phyloP scores from a whole-genome alignment of 2,888 invertebrate species.

The Unio pictorum region DNA sequence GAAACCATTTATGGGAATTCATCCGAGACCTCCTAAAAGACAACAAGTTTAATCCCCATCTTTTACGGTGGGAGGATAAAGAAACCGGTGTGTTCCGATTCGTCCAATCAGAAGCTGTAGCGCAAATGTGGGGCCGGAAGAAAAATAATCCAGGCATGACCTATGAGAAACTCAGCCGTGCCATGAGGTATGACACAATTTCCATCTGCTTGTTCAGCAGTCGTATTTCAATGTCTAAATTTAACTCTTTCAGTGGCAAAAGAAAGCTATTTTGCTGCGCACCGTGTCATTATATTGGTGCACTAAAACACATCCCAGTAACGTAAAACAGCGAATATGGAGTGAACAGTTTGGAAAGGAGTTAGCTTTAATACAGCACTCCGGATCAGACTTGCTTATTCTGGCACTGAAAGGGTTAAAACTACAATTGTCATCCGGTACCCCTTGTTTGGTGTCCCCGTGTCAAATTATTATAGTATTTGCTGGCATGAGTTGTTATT shows the following conservation, averaged over 20 bases:
- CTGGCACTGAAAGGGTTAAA: too few species aligned
- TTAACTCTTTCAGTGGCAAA: too few species aligned
- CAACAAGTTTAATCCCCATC: constrained; percentile 83
- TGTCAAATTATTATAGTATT: too few species aligned
- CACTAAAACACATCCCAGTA: too few species aligned
- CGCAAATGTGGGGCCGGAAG: constrained; percentile 88
- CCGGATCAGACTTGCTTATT: too few species aligned
- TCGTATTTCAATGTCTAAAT: neutral
- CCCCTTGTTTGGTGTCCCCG: too few species aligned
- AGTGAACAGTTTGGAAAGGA: too few species aligned
- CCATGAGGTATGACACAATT: constrained; percentile 80
- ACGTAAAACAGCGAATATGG: too few species aligned
- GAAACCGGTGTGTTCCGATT: constrained; percentile 89
- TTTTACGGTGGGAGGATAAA: constrained; percentile 91
- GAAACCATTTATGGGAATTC: constrained; percentile 83
- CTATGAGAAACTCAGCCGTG: constrained; percentile 91
- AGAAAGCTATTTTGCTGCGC: neutral
- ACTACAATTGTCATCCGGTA: too few species aligned
- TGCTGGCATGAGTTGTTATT: too few species aligned
- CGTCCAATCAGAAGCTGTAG: constrained; percentile 90
- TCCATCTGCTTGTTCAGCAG: constrained; percentile 6
- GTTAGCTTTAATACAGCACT: too few species aligned
- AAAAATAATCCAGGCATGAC: constrained; percentile 93
- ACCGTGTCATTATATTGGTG: too few species aligned
- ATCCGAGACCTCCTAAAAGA: constrained; percentile 86